Evolutionary conservation across 2,888 invertebrate species (phyloP).

Genomic region (Cheilosia scutellata): DNA sequence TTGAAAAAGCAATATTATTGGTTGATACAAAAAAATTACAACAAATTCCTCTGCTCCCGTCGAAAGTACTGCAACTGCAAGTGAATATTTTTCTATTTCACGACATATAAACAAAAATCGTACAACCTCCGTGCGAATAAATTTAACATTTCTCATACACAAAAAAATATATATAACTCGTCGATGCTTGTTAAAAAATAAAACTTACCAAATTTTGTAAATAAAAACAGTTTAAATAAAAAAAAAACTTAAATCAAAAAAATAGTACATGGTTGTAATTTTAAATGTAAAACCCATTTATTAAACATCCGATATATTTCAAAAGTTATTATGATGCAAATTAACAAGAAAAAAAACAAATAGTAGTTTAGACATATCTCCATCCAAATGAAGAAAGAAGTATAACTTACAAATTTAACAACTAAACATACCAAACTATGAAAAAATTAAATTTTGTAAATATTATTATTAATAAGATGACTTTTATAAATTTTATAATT

Average conservation of each 20-base stretch:
- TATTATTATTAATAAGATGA: constrained; percentile 20
- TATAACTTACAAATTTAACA: constrained; percentile 31
- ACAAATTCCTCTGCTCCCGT: too few relatives aligned
- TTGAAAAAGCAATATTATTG: too few relatives aligned
- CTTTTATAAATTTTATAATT: constrained; percentile 54
- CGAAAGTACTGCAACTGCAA: too few relatives aligned
- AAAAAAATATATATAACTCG: constrained; percentile 15
- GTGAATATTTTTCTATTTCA: neutral
- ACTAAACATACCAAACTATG: constrained; percentile 36
- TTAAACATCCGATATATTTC: constrained; percentile 11
- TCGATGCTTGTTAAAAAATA: constrained; percentile 10
- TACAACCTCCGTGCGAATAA: constrained; percentile 50
- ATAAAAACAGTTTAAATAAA: constrained; percentile 51
- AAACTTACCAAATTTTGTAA: constrained; percentile 28
- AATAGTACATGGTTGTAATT: constrained; percentile 8
- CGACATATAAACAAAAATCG: constrained; percentile 19
- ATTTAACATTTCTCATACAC: constrained; percentile 50
- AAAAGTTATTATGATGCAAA: constrained; percentile 26
- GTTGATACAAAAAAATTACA: too few relatives aligned
- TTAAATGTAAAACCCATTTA: constrained; percentile 22
- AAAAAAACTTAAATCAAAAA: constrained; percentile 47
- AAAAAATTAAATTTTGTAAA: constrained; percentile 13
- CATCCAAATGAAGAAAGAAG: constrained; percentile 62
- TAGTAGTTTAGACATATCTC: constrained; percentile 73
- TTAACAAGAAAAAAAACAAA: constrained; percentile 29